Evolutionary conservation across 1,140 invertebrate genomes (phyloP), one percentile per base, ranked within the genome.

Genomic region (Arion vulgaris): DNA sequence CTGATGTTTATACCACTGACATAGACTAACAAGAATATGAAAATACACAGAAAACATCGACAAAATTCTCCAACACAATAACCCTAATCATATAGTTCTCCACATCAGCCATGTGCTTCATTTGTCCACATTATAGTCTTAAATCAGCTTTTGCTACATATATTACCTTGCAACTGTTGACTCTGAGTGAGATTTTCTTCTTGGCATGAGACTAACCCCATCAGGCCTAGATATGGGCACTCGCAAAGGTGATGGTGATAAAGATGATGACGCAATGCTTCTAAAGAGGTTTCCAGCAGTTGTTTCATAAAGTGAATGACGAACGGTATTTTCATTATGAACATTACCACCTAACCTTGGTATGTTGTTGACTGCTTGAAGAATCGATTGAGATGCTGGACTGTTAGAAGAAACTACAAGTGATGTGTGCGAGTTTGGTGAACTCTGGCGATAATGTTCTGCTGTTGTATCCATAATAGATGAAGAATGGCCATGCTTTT

Each of bases 141-240:
- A 15, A 7, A 45, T 45, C 41, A 45, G 41, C 5, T 45, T 15
- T 15, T 45, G 41, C 41, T 80, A 51, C 53, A 9, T 1, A 66
- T 72, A 38, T 75, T 75, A 75, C 78, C 78, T 80, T 26, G 68
- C 4, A 32, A 71, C 62, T 38, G 68, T 80, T 28, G 78, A 80
- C 28, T 80, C 78, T 23, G 78, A 80, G 68, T 80, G 32, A 2
- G 78, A 80, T 36, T 80, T 80, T 26, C 53, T 69, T 45, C 78
- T 69, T 19, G 78, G 78, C 15, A 71, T n/a, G 26, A 80, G 41
- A 32, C 17, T 34, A 45, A 45, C 38, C 15, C 39, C 53, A 71
- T 45, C 62, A 41, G 78, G 78, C 32, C 78, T 45, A 19, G 39
- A 41, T 28, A 62, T n/a, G 2, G 38, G 28, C 26, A 32, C 7